Evolutionary conservation across 2,888 invertebrate species (phyloP), one percentile per base, ranked within the genome.

Genomic region (Caenorhabditis sp.): DNA sequence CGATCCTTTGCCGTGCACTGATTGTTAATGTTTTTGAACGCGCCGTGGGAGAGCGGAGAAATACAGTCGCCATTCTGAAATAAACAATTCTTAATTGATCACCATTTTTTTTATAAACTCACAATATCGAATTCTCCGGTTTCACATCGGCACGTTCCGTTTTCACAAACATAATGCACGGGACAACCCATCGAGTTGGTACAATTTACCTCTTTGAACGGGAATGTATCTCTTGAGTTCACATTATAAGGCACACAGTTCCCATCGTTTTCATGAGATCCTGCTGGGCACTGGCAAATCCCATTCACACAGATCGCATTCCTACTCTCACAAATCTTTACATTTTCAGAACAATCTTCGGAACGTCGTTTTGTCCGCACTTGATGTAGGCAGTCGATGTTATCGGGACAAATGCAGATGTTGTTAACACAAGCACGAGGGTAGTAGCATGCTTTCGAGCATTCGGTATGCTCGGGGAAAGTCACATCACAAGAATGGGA

Each of bases 1-100:
- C 85, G 83, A 68, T 88, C 88, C 9, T 50, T 55, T 8, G 71
- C 61, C 8, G 48, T 37, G 58, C 86, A 86, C 41, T 83, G 80
- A 48, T 72, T 74, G 65, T 83, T 82, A 43, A 86, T 81, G 50
- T 71, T 79, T 56, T 80, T 81, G 66, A 80, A 83, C 0, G 82
- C 77, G 11, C 74, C 78, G 17, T 58, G 24, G 11, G 48, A 65
- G 2, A 52, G 39, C 15, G 74, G 32, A 13, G 74, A 56, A 9
- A 65, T 32, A 46, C 83, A 84, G n/a, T 59, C 59, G 3, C 76
- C 80, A 20, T 72, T 72, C 84, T 84, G 53, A 26, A 82, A 78
- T 15, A n/a, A 27, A 32, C 30, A 30, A 30, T 30, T 17, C 20
- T 22, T 26, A 0, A 27, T 50, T 27, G 37, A 9, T 35, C 35